Conservation (phyloP, 1,140 invertebrate genomes). For the Phenacoccus solenopsis region DNA sequence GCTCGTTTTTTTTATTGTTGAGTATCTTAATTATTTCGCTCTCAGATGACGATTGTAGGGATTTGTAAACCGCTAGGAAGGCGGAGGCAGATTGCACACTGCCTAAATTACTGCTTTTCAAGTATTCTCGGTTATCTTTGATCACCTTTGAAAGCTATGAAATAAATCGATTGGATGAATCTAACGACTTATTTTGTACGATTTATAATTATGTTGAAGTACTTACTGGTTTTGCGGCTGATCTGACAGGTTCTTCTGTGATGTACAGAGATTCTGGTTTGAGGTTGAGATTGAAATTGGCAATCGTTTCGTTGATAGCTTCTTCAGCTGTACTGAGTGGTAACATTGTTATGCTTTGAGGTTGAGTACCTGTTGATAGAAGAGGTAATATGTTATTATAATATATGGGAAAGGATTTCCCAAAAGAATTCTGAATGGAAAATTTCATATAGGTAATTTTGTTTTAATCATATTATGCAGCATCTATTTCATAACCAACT, state of each 20-base stretch:
- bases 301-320: background rate
- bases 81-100: constrained; percentile 46
- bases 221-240: constrained; percentile 23
- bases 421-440: too few species aligned
- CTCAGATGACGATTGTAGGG: constrained; percentile 41
- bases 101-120: constrained; percentile 44
- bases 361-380: background rate
- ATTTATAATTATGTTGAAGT: background rate
- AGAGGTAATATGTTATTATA: too few species aligned
- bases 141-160: constrained; percentile 39
- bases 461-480: too few species aligned
- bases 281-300: background rate
- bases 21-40: constrained; percentile 47
- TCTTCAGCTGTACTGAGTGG: background rate
- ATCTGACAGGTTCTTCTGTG: constrained; percentile 11
- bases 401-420: too few species aligned
- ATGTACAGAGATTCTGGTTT: background rate
- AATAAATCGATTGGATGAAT: background rate
- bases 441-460: too few species aligned
- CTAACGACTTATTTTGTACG: background rate
- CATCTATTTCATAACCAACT: too few species aligned
- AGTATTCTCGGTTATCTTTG: constrained; percentile 39
- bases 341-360: background rate
- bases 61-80: constrained; percentile 47
- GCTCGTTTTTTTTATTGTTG: constrained; percentile 39